These are phyloP conservation scores for Mimumesa dahlbomi DNA, from an alignment of 2,888 invertebrate species.

Conservation along the genomic window DNA sequence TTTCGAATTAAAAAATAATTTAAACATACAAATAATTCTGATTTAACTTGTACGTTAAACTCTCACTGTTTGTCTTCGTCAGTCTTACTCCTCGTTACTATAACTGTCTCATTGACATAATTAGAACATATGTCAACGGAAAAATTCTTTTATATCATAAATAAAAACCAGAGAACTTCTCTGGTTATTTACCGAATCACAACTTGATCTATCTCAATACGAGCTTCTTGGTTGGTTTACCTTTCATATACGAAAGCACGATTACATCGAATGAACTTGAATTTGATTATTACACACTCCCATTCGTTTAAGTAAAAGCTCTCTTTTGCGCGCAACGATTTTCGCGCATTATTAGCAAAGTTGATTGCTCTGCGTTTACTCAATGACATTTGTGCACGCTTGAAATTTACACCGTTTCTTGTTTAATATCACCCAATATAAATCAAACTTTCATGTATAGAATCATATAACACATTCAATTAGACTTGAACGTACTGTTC, in stretches of 20 bases:
- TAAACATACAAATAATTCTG: slow-evolving; percentile 20
- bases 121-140: neutral
- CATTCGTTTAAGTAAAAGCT: too few species aligned
- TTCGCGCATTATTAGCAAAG: too few species aligned
- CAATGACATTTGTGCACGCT: too few species aligned
- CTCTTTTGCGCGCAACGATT: too few species aligned
- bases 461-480: neutral
- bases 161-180: slow-evolving; percentile 13
- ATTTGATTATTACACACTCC: slow-evolving; percentile 16
- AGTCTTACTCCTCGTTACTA: slow-evolving; percentile 61
- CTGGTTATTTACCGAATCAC: neutral
- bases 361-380: too few species aligned
- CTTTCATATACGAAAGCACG: neutral
- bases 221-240: neutral
- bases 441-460: neutral
- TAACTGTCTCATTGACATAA: neutral
- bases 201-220: neutral
- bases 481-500: slow-evolving; percentile 77
- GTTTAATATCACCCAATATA: too few species aligned
- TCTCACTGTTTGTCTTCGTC: slow-evolving; percentile 60
- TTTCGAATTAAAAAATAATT: slow-evolving; percentile 5
- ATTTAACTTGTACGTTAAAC: slow-evolving; percentile 24
- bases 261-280: neutral
- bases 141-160: slow-evolving; percentile 5
- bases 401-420: too few species aligned